These are phyloP conservation scores for Lamellibrachia satsuma DNA, from an alignment of 2,888 invertebrate genomes.

Conservation along the genomic window DNA sequence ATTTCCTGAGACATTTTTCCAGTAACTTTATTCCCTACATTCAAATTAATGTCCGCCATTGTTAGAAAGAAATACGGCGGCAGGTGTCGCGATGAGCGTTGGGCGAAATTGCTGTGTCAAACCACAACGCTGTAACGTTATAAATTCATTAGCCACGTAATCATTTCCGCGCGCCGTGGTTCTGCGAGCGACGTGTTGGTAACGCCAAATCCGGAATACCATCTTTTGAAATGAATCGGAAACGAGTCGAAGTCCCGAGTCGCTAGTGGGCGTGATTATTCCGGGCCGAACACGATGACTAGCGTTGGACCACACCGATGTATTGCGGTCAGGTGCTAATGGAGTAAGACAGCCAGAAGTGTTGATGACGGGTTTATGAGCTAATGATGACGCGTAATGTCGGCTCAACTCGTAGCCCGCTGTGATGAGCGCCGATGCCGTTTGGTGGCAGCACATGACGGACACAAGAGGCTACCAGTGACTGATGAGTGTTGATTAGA, in stretches of 20 bases:
- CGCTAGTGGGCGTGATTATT: background rate
- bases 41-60: background rate
- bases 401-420: background rate
- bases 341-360: background rate
- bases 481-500: background rate
- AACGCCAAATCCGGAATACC: background rate
- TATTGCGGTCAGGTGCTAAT: background rate
- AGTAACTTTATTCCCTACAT: no score
- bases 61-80: background rate
- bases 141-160: slow-evolving; percentile 6
- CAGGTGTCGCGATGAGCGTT: background rate
- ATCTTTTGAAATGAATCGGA: background rate
- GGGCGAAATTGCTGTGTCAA: background rate
- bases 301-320: background rate
- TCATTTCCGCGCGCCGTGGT: background rate
- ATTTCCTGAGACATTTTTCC: no score
- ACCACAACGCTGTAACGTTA: background rate
- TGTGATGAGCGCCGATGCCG: background rate
- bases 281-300: background rate
- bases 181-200: background rate
- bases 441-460: background rate
- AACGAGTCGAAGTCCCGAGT: background rate
- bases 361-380: slow-evolving; percentile 9
- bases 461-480: background rate
- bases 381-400: slow-evolving; percentile 5